A percentile compares a stretch with the other conserved stretches of the same genome.
Conservation (phyloP, 2,888 invertebrate species). For the Liopterus haemorrhoidalis region DNA sequence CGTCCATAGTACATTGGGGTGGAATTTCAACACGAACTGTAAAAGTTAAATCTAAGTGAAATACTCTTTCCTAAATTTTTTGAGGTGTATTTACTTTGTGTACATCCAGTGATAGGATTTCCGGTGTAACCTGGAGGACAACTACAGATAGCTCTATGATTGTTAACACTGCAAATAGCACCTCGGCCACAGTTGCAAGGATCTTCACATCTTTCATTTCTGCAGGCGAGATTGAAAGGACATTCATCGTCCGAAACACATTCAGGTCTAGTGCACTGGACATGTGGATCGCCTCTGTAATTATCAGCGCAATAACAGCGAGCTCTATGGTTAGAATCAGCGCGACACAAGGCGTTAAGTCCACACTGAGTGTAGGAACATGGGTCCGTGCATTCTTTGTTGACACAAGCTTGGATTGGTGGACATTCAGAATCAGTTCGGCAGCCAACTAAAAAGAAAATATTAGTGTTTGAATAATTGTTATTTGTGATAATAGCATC, state of each 20-base stretch:
- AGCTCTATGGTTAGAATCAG: conserved; percentile 70
- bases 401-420: conserved; percentile 73
- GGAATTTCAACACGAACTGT: conserved; percentile 50
- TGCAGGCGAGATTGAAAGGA: conserved; percentile 70
- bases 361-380: conserved; percentile 78
- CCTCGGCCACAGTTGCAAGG: conserved; percentile 78
- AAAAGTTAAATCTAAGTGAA: conserved; percentile 21
- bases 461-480: neutral
- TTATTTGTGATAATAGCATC: neutral
- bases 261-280: conserved; percentile 71
- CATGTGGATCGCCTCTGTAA: conserved; percentile 72
- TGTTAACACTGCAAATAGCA: conserved; percentile 69
- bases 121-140: conserved; percentile 79
- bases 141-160: conserved; percentile 71
- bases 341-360: conserved; percentile 66
- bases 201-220: conserved; percentile 70
- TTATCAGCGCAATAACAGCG: conserved; percentile 71
- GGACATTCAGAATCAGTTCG: conserved; percentile 80
- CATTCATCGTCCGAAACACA: conserved; percentile 73
- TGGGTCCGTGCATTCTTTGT: conserved; percentile 73
- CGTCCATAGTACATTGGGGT: conserved; percentile 69
- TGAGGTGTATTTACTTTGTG: conserved; percentile 47
- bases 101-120: conserved; percentile 66
- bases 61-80: no score
- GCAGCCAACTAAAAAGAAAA: conserved; percentile 63